Conservation (phyloP, 1,140 invertebrate species). For the Drosophila neocordata region DNA sequence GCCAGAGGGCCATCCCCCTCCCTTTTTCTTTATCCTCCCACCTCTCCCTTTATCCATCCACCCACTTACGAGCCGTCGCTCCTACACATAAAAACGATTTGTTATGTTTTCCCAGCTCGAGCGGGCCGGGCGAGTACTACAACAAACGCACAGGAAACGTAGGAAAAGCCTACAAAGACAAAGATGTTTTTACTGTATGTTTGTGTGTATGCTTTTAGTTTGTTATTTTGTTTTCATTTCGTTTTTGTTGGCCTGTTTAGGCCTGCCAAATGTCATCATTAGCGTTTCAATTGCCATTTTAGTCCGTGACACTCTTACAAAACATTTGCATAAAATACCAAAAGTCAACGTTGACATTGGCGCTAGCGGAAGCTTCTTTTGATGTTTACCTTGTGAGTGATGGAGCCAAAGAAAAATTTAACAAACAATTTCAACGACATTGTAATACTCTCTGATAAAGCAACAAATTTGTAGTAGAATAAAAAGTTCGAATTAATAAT, state of each 20-base stretch:
- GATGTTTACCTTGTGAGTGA: conserved; percentile 50
- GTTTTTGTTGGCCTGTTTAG: conserved; percentile 50
- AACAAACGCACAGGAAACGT: conserved; percentile 57
- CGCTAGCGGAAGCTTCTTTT: conserved; percentile 31
- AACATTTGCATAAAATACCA: conserved; percentile 77
- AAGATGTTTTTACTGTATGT: conserved; percentile 15
- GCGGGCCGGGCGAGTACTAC: conserved; percentile 19
- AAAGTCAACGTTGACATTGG: conserved; percentile 68
- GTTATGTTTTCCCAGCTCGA: conserved; percentile 72
- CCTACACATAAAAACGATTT: conserved; percentile 62
- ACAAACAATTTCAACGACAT: conserved; percentile 3
- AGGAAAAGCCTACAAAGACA: conserved; percentile 66
- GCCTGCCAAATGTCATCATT: conserved; percentile 81
- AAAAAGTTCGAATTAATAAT: too few relatives aligned
- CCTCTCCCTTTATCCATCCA: too few relatives aligned
- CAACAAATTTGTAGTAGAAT: too few relatives aligned
- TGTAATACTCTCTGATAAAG: not conserved
- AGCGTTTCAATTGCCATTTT: conserved; percentile 82
- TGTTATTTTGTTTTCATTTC: conserved; percentile 70
- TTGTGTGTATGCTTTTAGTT: conserved; percentile 63
- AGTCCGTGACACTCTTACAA: conserved; percentile 72
- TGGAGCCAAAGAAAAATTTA: conserved; percentile 4
- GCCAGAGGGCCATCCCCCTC: conserved; percentile 49
- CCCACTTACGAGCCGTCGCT: not conserved
- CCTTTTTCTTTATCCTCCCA: too few relatives aligned